phyloP scores from a whole-genome alignment of 2,888 invertebrate genomes.

The Polymixis lichenea region DNA sequence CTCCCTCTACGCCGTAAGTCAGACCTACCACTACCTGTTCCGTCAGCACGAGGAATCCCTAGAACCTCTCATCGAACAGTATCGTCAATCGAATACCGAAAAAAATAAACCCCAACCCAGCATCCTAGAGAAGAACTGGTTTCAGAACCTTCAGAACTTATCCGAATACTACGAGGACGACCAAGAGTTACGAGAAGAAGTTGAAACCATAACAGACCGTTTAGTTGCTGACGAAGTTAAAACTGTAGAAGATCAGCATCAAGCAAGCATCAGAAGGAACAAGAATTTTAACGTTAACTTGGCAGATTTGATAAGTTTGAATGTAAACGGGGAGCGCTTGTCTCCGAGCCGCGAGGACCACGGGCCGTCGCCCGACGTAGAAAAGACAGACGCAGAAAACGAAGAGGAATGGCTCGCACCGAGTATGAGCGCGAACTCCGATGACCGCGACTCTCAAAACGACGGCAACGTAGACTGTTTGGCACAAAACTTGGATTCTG shows the following conservation, averaged over 20 bases:
- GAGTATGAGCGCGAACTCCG: constrained; percentile 86
- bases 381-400: constrained; percentile 78
- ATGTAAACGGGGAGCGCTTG: constrained; percentile 82
- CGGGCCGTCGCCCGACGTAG: constrained; percentile 78
- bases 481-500: constrained; percentile 80
- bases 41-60: constrained; percentile 87
- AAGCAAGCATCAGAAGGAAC: constrained; percentile 68
- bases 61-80: constrained; percentile 83
- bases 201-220: constrained; percentile 83
- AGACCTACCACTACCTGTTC: constrained; percentile 86
- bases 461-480: constrained; percentile 80
- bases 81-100: constrained; percentile 76
- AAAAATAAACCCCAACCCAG: constrained; percentile 73
- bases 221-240: constrained; percentile 80
- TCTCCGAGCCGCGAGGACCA: constrained; percentile 79
- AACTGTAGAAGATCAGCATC: constrained; percentile 68
- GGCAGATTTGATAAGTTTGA: constrained; percentile 82
- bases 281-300: constrained; percentile 87
- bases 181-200: constrained; percentile 79
- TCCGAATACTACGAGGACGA: constrained; percentile 89
- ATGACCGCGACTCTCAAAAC: constrained; percentile 76
- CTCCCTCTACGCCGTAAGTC: constrained; percentile 85
- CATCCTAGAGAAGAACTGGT: constrained; percentile 81
- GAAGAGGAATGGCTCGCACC: constrained; percentile 87
- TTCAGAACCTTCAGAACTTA: constrained; percentile 85